Base-by-base conservation (phyloP, 1,140 invertebrate genomes). In the Drosophila neocordata region DNA sequence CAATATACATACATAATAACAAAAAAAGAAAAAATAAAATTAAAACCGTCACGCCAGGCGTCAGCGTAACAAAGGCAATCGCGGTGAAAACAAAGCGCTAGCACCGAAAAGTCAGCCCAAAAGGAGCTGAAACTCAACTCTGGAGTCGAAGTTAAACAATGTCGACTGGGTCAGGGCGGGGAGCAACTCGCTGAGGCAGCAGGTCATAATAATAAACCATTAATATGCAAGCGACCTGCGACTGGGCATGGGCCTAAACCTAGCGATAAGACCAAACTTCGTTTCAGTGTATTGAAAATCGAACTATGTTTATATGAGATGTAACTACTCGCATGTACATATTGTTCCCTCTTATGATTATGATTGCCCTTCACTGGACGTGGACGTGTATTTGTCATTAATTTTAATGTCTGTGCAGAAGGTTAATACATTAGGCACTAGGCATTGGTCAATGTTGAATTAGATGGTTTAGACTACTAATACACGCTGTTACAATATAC, bases 1-100 rank as follows among this genome's bases (percentile, higher is more conserved):
- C 75, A 81, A 75, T 69, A 69, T 75, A 88, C 4, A 87, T 79
- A 87, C 82, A 88, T 79, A 87, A 83, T 83, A 87, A 76, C 72
- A 87, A 79, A 73, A 65, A 38, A 38, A 38, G 5, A 48, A 48
- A 44, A 48, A 48, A 48, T 60, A 69, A 85, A 88, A 89, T 89
- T 87, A 74, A 90, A 87, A 87, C 69, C 87, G 87, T 89, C 87
- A 89, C 87, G 87, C 87, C 88, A 89, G 83, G 82, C 87, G 87
- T 90, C 82, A 90, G 78, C 69, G 61, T 61, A 70, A 62, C 68
- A 62, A 65, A 69, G 69, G 71, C 75, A 77, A 77, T 70, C 66
- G 78, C 77, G 81, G 81, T 74, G 61, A 58, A 73, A 80, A 85
- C 80, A 89, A 87, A 83, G 70, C 71, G 56, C 57, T 63, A 44